These are phyloP conservation scores for Sebastes nivosus DNA, from an alignment of 2,797 vertebrate genomes.

Conservation along the genomic window DNA sequence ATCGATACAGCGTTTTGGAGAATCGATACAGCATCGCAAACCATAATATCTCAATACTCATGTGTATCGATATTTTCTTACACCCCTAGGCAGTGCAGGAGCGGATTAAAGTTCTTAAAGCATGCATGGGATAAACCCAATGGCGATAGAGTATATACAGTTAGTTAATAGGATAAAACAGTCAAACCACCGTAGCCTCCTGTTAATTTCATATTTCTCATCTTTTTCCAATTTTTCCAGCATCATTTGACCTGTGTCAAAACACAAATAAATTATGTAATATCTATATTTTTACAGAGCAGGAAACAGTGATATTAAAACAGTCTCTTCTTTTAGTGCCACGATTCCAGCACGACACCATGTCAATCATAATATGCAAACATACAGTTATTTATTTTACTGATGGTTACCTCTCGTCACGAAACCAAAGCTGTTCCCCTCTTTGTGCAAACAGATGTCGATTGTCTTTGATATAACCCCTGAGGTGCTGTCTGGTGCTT, in stretches of 20 bases:
- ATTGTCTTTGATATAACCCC: constrained; percentile 94
- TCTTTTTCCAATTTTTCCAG: background rate
- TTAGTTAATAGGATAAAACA: background rate
- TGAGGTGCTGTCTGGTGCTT: constrained; percentile 91
- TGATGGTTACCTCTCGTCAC: constrained; percentile 91
- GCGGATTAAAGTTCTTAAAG: too few species aligned
- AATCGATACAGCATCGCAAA: too few species aligned
- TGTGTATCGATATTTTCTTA: too few species aligned
- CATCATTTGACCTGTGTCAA: background rate
- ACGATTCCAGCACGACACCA: background rate
- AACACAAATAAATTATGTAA: background rate
- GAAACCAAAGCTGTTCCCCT: constrained; percentile 96
- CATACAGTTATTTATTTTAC: background rate
- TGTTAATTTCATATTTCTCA: too few species aligned
- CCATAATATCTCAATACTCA: too few species aligned
- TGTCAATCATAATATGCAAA: background rate
- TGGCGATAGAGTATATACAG: background rate
- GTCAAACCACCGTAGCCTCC: background rate
- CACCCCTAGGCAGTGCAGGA: too few species aligned
- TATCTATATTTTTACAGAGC: background rate
- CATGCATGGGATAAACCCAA: too few species aligned
- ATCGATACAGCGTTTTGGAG: too few species aligned
- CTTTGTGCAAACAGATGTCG: constrained; percentile 95
- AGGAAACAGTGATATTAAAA: background rate
- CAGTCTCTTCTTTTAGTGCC: background rate